These are phyloP conservation scores for Esox masquinongy DNA, from an alignment of 2,797 vertebrate species.

Conservation along the genomic window DNA sequence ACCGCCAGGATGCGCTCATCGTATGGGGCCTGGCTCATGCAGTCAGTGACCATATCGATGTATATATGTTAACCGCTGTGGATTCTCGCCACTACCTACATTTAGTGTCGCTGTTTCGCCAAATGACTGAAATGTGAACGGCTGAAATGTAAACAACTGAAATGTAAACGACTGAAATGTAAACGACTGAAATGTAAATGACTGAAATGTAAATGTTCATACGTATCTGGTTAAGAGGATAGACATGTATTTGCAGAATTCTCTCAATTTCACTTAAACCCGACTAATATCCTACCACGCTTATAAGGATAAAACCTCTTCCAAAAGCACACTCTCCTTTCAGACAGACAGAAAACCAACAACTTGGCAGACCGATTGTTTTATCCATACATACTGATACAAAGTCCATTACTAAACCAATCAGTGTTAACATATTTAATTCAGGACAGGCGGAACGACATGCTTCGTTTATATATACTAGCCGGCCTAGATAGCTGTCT, in stretches of 20 bases:
- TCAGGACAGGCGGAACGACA: not conserved
- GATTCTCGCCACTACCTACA: not conserved
- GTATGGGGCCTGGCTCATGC: not conserved
- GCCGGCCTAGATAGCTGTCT: not conserved
- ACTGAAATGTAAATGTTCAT: too few species aligned
- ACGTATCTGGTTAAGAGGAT: too few species aligned
- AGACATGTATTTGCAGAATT: not conserved
- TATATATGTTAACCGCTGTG: not conserved
- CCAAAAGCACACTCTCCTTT: not conserved
- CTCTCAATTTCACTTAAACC: not conserved
- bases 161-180: too few species aligned
- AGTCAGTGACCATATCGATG: not conserved
- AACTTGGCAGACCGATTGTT: not conserved
- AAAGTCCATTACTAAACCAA: slow-evolving; percentile 3
- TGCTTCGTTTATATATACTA: not conserved
- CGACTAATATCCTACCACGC: not conserved
- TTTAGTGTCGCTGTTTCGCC: not conserved
- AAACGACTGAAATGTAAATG: too few species aligned
- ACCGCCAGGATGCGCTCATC: not conserved
- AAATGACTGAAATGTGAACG: too few species aligned
- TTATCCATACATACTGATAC: not conserved
- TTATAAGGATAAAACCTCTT: not conserved
- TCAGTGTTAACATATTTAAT: not conserved
- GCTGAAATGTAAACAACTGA: too few species aligned
- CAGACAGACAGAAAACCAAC: not conserved